Evolutionary conservation across 2,888 invertebrate species (phyloP), one percentile per base, ranked within the genome.

Genomic region (Drosophila infuscata): DNA sequence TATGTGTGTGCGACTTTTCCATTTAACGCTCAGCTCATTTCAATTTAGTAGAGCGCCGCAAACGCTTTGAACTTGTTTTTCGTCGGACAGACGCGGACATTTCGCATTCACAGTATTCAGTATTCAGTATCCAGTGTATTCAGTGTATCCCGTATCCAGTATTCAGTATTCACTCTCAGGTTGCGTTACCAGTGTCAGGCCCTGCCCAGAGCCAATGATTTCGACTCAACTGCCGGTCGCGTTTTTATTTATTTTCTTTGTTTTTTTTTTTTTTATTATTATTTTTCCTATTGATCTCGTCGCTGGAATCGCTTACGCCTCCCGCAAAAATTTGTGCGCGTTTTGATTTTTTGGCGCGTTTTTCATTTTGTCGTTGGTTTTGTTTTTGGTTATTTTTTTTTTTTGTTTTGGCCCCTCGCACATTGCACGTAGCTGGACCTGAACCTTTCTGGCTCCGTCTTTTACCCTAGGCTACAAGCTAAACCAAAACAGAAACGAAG

Each of bases 1-100:
- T 69, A 48, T 54, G 65, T 81, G 67, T 81, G 70, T 78, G 79
- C 43, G 81, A 83, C 80, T 87, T 90, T 90, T 82, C 82, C 77
- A 83, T 88, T 86, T 87, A 83, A 75, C 78, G 78, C 75, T 81
- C 74, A 78, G 64, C 82, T 82, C 80, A 81, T 87, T 89, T 90
- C 75, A 81, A 88, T 91, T 92, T 87, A 90, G 91, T 92, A 88
- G 86, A 77, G 88, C 91, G 91, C 81, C 88, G 86, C 88, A 89
- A 91, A 91, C 82, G 91, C 85, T 91, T 91, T 88, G 89, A 91
- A 89, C 90, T 91, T 79, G 81, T 87, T 91, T 83, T 79, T 7
- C 63, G 56, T 43, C 79, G 79, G 76, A 78, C 78, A 62, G 58
- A 77, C 74, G 68, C 77, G 77, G 57, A 78, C 78, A 71, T 43